Evolutionary conservation across 2,888 invertebrate species (phyloP).

Genomic region (Eumerus sabulonum): DNA sequence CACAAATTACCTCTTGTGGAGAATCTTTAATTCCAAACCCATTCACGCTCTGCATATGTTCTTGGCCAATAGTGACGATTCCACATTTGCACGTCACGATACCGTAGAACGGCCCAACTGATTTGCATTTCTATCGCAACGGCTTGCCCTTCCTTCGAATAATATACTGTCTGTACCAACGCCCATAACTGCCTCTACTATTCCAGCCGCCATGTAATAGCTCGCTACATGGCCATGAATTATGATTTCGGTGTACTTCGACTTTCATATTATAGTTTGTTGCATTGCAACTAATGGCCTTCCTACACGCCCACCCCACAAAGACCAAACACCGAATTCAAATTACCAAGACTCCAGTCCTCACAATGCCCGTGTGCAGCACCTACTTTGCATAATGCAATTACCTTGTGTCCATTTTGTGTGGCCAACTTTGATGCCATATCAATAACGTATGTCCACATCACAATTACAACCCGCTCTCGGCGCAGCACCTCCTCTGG

Average conservation of each 20-base stretch:
- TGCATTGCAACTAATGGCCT: conserved; percentile 37
- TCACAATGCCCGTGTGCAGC: background rate
- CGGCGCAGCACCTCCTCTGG: background rate
- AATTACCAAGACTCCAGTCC: too few species aligned
- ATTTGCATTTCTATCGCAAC: conserved; percentile 53
- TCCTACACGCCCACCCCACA: conserved; percentile 5
- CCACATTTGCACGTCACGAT: conserved; percentile 44
- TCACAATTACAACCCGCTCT: conserved; percentile 8
- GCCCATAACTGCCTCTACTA: conserved; percentile 6
- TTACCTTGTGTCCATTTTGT: conserved; percentile 31
- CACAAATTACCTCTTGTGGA: too few species aligned
- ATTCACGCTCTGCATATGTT: conserved; percentile 30
- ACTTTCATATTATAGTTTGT: conserved; percentile 51
- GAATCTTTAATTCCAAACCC: conserved; percentile 16
- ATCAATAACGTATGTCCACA: conserved; percentile 50
- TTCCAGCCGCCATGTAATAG: conserved; percentile 30
- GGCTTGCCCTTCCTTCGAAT: conserved; percentile 16
- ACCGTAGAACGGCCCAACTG: conserved; percentile 51
- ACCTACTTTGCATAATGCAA: conserved; percentile 57
- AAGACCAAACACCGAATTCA: too few species aligned
- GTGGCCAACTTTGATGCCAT: conserved; percentile 48
- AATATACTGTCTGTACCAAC: conserved; percentile 38
- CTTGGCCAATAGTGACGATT: conserved; percentile 50
- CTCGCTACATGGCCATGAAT: conserved; percentile 13
- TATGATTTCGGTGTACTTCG: conserved; percentile 57